Base-by-base conservation (phyloP, 2,888 invertebrate species). In the Cryptus armator region DNA sequence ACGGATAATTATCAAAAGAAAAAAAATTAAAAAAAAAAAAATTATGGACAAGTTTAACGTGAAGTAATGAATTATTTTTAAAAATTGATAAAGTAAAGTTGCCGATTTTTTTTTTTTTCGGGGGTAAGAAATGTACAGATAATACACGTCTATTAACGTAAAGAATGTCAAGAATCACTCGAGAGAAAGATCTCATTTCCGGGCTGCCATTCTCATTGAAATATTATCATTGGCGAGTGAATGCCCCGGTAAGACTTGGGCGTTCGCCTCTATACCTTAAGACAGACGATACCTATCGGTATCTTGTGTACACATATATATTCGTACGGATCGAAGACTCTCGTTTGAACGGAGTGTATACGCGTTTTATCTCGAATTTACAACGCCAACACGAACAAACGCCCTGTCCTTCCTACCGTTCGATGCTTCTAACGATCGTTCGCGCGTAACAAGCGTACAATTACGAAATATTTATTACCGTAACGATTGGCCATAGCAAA, bases 401-500 rank as follows among this genome's bases (percentile, higher is more conserved):
- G 24, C 2, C 12, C 43, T 19, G 16, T 66, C 14, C 37, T 19
- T 44, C 43, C 67, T 24, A 24, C 3, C 48, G 44, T n/a, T 32
- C 32, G 14, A 19, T 16, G 12, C 37, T 10, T 14, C 9, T 16
- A 75, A 68, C 67, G 44, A 32, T 75, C 43, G 51, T 43, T 76
- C 51, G 76, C 43, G 12, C 48, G 51, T 68, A 75, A 44, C 70
- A 51, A 81, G 19, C 29, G 16, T 10, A 19, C 46, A 78, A 74
- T 66, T 51, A 53, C 16, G 24, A 72, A 67, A 84, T 53, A n/a
- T 84, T 51, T 72, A 78, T 84, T 84, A 84, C 84, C 84, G 72
- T 84, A 81, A 64, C 84, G 84, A 81, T 77, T 68, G 46, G 81
- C 66, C 84, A 84, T 84, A 37, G 56, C 62, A 44, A 64, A 70